Percentiles rank a stretch among this genome's conserved stretches.
phyloP scores from a whole-genome alignment of 2,797 vertebrate species.

The Protosalanx chinensis region DNA sequence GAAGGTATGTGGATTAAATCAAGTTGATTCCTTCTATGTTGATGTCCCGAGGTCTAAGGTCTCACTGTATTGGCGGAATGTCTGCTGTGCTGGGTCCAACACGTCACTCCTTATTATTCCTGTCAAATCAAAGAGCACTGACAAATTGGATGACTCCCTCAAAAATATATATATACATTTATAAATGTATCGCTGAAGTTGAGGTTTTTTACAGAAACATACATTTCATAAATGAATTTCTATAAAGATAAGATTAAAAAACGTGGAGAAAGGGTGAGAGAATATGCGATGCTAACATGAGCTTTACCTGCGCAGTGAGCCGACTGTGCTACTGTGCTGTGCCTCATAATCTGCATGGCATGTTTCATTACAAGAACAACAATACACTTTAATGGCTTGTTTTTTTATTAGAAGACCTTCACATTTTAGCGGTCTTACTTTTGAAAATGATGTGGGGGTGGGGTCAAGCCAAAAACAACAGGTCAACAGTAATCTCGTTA shows the following conservation, averaged over 20 bases:
- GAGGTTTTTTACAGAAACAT: neutral
- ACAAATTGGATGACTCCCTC: conserved; percentile 17
- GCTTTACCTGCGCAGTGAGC: conserved; percentile 53
- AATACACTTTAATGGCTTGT: conserved; percentile 5
- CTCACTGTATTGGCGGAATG: conserved; percentile 42
- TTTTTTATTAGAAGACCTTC: neutral
- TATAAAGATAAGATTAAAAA: neutral
- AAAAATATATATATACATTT: neutral
- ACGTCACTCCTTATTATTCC: conserved; percentile 35
- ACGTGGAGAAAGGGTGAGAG: conserved; percentile 66
- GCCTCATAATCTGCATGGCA: conserved; percentile 58
- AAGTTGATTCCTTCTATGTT: conserved; percentile 39
- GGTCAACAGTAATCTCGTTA: neutral
- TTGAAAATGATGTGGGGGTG: conserved; percentile 52
- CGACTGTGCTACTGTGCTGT: conserved; percentile 44
- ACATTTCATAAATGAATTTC: neutral
- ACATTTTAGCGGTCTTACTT: conserved; percentile 32
- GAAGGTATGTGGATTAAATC: conserved; percentile 72
- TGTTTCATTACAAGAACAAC: conserved; percentile 30
- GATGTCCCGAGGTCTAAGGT: conserved; percentile 43
- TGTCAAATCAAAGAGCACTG: conserved; percentile 40
- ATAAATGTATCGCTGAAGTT: neutral
- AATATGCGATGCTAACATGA: conserved; percentile 63
- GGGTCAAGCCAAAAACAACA: conserved; percentile 62
- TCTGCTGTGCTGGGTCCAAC: conserved; percentile 35